Evolutionary conservation across 2,797 vertebrate genomes (phyloP), one percentile per base, ranked within the genome.

Genomic region (Carcharodon carcharias): DNA sequence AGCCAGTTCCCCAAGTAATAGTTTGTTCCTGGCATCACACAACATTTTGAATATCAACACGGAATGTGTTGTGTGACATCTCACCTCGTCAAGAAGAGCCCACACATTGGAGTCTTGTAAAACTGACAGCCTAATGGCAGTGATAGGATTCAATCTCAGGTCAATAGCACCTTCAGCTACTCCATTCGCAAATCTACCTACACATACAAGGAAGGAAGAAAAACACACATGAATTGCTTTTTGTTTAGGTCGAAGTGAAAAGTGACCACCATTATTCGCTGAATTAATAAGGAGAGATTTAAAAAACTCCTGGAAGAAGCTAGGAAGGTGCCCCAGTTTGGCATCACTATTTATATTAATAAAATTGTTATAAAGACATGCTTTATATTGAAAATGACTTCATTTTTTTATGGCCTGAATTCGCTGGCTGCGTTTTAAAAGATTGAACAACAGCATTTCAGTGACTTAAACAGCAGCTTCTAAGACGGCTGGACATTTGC

Each of bases 51-150:
- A 11, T 6, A 54, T 45, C 40, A 95, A 28, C n/a, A 11, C 18
- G 12, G 21, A 28, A 67, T 21, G 18, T 31, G 23, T 23, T 71
- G 40, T 3, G 65, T 0, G 40, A 35, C 26, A 54, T 73, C 98
- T 98, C 97, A 99, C 99, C 98, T 99, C 99, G 97, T 99, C 99
- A 96, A 99, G 97, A 97, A 99, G 99, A 96, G 98, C 99, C 99
- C 99, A 99, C 31, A 99, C 99, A 0, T 98, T 98, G 0, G 99
- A 99, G 97, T 99, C 98, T 97, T 99, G 99, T 97, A 98, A 97
- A 80, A 99, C 98, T 0, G 98, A 98, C 95, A 99, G 98, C 69
- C 99, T 98, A 96, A 99, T 98, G 50, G 99, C 99, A 97, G 99
- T 80, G 97, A 99, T 97, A 1, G 99, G 99, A 96, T 99, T 99